Conservation (phyloP, 1,140 invertebrate species). For the Psix sp. region DNA sequence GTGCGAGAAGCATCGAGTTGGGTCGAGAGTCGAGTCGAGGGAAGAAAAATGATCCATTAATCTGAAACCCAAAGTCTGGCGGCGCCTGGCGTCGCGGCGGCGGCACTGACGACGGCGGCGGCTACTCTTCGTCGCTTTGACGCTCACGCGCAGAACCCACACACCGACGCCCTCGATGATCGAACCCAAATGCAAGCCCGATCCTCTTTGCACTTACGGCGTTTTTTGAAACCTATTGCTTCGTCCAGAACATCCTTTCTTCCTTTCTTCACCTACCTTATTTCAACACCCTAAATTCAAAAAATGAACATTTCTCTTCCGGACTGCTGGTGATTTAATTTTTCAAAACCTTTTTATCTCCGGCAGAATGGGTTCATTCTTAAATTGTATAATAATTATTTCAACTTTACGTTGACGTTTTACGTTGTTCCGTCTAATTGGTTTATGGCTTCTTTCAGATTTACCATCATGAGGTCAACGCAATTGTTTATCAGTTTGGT, state of each 20-base stretch:
- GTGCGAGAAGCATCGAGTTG: conserved; percentile 66
- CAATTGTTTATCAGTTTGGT: no score
- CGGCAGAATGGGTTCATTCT: no score
- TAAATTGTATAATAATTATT: no score
- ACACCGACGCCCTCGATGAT: conserved; percentile 33
- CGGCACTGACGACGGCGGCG: conserved; percentile 67
- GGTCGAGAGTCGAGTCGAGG: conserved; percentile 72
- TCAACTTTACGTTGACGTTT: no score
- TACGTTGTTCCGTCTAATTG: no score
- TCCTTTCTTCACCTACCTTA: no score
- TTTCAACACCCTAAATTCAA: no score
- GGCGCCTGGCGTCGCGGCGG: conserved; percentile 75
- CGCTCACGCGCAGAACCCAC: conserved; percentile 62
- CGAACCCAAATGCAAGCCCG: not conserved
- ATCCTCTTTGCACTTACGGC: conserved; percentile 39
- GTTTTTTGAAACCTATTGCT: conserved; percentile 42
- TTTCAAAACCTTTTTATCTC: no score
- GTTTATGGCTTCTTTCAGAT: no score
- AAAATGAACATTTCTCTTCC: not conserved
- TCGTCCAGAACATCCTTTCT: conserved; percentile 27
- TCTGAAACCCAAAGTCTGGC: conserved; percentile 77
- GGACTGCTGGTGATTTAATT: no score
- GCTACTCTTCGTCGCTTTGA: conserved; percentile 63
- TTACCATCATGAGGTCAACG: no score
- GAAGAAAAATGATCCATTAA: conserved; percentile 78